Conservation (phyloP, 2,888 invertebrate species). For the Cephus nigrinus region DNA sequence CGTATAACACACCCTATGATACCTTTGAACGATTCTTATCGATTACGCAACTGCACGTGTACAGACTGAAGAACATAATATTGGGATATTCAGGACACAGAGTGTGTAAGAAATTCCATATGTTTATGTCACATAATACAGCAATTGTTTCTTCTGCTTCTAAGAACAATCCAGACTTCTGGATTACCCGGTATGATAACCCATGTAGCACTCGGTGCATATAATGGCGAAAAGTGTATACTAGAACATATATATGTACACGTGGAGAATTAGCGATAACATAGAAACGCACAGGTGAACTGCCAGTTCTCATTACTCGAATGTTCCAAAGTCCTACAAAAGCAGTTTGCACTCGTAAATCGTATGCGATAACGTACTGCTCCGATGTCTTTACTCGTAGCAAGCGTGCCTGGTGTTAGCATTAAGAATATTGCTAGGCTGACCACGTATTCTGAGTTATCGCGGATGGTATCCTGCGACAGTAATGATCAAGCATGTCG, state of each 20-base stretch:
- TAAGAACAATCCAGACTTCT: not conserved
- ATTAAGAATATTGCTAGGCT: not conserved
- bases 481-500: not conserved
- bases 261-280: constrained; percentile 5
- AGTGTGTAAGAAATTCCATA: not conserved
- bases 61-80: not conserved
- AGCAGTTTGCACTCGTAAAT: constrained; percentile 8
- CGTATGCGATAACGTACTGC: not conserved
- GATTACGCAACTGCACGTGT: not conserved
- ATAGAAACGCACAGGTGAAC: constrained; percentile 6
- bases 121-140: not conserved
- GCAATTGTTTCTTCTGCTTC: not conserved
- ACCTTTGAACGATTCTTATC: not conserved
- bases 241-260: not conserved
- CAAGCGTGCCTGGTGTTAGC: not conserved
- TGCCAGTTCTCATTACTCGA: constrained; percentile 8
- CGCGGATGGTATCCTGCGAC: not conserved
- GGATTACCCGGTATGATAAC: not conserved
- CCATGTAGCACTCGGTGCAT: no score
- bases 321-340: constrained; percentile 9
- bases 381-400: not conserved
- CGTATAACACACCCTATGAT: not conserved
- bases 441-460: not conserved
- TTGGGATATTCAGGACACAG: not conserved
- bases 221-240: not conserved